Percentiles rank a stretch among this genome's conserved stretches.
phyloP scores from a whole-genome alignment of 2,797 vertebrate species.

The Parauchenoglanis punctatus region DNA sequence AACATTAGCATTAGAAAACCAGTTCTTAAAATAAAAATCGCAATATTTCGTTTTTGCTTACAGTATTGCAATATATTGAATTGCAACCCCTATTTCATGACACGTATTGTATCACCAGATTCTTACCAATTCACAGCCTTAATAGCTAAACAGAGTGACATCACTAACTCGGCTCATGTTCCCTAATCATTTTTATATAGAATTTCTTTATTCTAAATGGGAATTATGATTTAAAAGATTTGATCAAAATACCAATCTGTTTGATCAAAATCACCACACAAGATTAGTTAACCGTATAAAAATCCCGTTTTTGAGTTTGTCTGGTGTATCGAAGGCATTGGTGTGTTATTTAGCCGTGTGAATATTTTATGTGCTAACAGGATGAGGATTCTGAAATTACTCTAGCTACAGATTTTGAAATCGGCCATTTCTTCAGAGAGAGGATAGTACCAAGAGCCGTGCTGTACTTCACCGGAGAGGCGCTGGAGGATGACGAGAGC shows the following conservation, averaged over 20 bases:
- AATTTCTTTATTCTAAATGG: background rate
- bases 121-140: too few species aligned
- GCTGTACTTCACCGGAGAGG: slow-evolving; percentile 98
- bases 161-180: background rate
- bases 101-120: too few species aligned
- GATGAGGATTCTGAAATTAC: slow-evolving; percentile 96
- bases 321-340: background rate
- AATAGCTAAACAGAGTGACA: background rate
- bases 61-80: too few species aligned
- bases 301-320: background rate
- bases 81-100: too few species aligned
- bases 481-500: slow-evolving; percentile 94
- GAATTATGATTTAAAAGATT: background rate
- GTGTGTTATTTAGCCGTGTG: background rate
- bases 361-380: slow-evolving; percentile 65
- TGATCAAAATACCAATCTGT: too few species aligned
- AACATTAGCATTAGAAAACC: too few species aligned
- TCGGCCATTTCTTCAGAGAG: slow-evolving; percentile 97
- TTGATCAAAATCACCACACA: background rate
- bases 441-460: slow-evolving; percentile 95
- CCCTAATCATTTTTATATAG: background rate
- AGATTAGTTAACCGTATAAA: background rate
- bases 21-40: too few species aligned
- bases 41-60: too few species aligned
- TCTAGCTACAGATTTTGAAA: slow-evolving; percentile 94